Base-by-base conservation (phyloP, 2,113 vertebrate genomes). In the Plestiodon gilberti region DNA sequence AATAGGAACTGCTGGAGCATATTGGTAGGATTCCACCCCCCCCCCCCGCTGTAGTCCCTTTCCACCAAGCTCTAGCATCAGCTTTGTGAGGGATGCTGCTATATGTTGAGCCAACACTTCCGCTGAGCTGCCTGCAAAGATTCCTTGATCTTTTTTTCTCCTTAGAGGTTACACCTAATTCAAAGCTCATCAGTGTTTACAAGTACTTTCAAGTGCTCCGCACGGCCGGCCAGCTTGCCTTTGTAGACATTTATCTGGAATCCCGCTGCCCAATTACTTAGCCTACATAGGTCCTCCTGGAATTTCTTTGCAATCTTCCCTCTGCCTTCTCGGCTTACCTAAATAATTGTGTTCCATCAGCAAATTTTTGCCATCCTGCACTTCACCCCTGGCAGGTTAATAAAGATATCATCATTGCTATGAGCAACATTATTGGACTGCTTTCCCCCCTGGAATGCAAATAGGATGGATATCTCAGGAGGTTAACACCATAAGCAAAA, bases 331-430 rank as follows among this genome's bases (percentile, higher is more conserved):
- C 83, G 65, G 25, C 65, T 91, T 74, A n/a, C 25, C 28, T 90
- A 84, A 78, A 59, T 65, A 84, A 78, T 88, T 88, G 86, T 91
- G 78, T 86, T 93, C 85, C 69, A 78, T 89, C 87, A 84, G 55
- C n/a, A 67, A 13, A 7, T 92, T 91, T 75, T 92, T 77, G 81
- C 71, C 78, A 78, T 59, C 38, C 81, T 84, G 23, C 13, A 0
- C 0, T 92, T 93, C 84, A 84, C 70, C 73, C 90, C 88, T 67
- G 92, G 64, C 61, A 84, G 80, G 88, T 91, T 93, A 93, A 91
- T 92, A 71, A 93, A 86, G 69, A 75, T 78, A 30, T 67, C 48
- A 87, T 83, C 85, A 90, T 6, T 52, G 25, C 87, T 82, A 87
- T 22, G 52, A 88, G 75, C 55, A 89, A 71, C 85, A 83, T 82